Evolutionary conservation across 1,140 invertebrate species (phyloP).

Genomic region (Lethocerus indicus): DNA sequence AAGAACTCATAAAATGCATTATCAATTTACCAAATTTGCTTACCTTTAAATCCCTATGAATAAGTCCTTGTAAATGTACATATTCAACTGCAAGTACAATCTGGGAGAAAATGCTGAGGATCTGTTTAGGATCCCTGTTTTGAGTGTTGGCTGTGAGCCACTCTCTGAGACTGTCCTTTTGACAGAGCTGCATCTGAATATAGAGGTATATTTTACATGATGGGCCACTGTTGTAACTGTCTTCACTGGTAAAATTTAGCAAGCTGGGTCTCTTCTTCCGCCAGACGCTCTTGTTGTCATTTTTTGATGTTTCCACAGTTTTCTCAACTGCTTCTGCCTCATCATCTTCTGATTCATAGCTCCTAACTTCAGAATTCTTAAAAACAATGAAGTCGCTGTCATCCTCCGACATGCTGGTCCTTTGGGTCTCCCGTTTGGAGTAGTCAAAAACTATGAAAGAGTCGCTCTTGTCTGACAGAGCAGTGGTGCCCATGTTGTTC

Average conservation of each 20-base stretch:
- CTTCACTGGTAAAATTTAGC: neutral
- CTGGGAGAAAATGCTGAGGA: conserved; percentile 73
- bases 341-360: neutral
- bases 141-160: conserved; percentile 51
- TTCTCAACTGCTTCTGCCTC: neutral
- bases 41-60: conserved; percentile 89
- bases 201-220: conserved; percentile 38
- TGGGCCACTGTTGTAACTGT: neutral
- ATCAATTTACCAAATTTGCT: too few species aligned
- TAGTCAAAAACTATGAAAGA: conserved; percentile 22
- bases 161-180: conserved; percentile 71
- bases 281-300: too few species aligned
- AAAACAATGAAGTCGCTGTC: neutral
- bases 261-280: neutral
- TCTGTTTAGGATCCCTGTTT: conserved; percentile 27
- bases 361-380: neutral
- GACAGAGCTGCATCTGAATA: conserved; percentile 95
- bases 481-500: neutral
- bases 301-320: neutral
- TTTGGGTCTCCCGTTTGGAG: conserved; percentile 4
- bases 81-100: conserved; percentile 90
- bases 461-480: conserved; percentile 6
- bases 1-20: too few species aligned
- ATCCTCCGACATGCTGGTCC: neutral
- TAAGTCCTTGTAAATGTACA: conserved; percentile 77